Evolutionary conservation across 2,113 vertebrate species (phyloP).

Genomic region (Eublepharis macularius): DNA sequence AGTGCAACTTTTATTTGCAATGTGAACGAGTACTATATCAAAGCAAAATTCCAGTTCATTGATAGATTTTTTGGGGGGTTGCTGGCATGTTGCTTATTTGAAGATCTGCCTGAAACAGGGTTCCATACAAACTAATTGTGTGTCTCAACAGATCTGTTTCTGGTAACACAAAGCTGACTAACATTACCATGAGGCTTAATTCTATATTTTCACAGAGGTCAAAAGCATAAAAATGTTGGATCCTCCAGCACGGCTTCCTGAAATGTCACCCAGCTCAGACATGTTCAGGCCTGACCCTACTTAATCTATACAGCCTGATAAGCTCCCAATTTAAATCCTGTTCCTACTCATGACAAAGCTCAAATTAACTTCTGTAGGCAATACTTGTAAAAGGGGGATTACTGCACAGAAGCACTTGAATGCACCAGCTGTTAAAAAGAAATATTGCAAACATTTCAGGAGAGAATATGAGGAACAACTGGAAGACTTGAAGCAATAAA

Average conservation of each 20-base stretch:
- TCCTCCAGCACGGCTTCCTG: not conserved
- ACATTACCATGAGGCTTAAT: not conserved
- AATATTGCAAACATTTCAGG: not conserved
- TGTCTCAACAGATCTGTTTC: not conserved
- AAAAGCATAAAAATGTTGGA: not conserved
- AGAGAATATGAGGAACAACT: not conserved
- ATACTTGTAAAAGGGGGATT: not conserved
- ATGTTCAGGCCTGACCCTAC: not conserved
- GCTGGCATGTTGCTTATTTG: not conserved
- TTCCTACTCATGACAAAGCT: conserved; percentile 2
- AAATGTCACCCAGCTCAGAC: not conserved
- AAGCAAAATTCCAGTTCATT: not conserved
- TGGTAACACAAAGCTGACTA: not conserved
- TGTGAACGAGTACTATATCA: too few relatives aligned
- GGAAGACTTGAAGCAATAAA: not conserved
- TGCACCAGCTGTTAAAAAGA: conserved; percentile 1
- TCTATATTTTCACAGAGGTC: not conserved
- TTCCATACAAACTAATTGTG: not conserved
- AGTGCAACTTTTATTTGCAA: not conserved
- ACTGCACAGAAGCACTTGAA: not conserved
- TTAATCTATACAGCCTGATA: conserved; percentile 1
- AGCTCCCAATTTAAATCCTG: conserved; percentile 6
- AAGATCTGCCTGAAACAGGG: not conserved
- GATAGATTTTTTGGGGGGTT: not conserved
- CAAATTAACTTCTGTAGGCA: conserved; percentile 19